Evolutionary conservation across 2,888 invertebrate species (phyloP), one percentile per base, ranked within the genome.

Genomic region (Netelia melanura): DNA sequence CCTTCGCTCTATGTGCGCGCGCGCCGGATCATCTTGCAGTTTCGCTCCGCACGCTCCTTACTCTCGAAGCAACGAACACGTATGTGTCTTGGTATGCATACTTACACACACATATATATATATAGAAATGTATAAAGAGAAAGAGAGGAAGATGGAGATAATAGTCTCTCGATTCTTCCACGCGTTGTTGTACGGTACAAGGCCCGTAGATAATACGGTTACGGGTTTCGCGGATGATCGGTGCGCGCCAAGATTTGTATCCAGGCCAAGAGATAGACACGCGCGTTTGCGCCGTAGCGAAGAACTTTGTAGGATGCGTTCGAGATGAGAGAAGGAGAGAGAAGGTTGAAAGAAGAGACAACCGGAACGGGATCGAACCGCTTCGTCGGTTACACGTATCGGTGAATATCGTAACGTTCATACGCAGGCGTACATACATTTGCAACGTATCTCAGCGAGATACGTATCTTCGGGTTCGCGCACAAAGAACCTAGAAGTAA

Each of bases 161-260:
- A 76, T 65, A 38, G 23, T 65, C 56, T 65, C 30, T 21, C 23
- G 54, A 76, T 76, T 76, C 56, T 76, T 65, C 76, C n/a, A 38
- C 38, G 38, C 38, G 38, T 38, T 43, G 65, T 30, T 76, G 14
- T 52, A 30, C 21, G 23, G 38, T 61, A 76, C 25, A 14, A 17
- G 61, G 48, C n/a, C 48, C 68, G 61, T 61, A 68, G 43, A 65
- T 61, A 71, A 72, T 70, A 75, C 58, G 68, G 82, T 65, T 71
- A 62, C 70, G 68, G 38, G 6, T 70, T 80, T 75, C 71, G 68
- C 61, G 75, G 80, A 83, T 76, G 75, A 83, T 83, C 75, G 70
- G 70, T 68, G 70, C 30, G 64, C 38, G 58, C 71, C 43, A 38
- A 61, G 61, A 77, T 68, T 48, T 48, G 17, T 54, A 79, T 75